A percentile compares a stretch with the other conserved stretches of the same genome.
Evolutionary conservation across 2,888 invertebrate genomes (phyloP).

Genomic region (Deilephila elpenor): DNA sequence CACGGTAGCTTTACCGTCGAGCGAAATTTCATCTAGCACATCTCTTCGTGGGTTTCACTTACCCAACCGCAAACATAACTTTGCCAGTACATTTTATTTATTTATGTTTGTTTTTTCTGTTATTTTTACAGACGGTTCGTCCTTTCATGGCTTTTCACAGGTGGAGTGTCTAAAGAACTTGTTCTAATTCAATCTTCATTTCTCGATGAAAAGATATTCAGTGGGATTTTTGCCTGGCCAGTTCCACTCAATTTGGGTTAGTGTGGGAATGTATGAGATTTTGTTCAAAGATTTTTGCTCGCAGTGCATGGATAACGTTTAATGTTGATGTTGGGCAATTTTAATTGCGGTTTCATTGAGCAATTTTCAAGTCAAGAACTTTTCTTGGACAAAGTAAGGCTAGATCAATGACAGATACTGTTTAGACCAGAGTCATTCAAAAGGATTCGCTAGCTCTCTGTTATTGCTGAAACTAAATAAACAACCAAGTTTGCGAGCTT

Average conservation of each 20-base stretch:
- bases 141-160: conserved; percentile 60
- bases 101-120: conserved; percentile 56
- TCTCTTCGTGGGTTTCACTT: background rate
- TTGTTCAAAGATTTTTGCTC: background rate
- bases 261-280: background rate
- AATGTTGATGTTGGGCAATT: background rate
- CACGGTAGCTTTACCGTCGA: conserved; percentile 11
- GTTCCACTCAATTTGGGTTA: conserved; percentile 9
- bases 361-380: no score
- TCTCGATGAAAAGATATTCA: conserved; percentile 38
- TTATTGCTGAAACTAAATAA: no score
- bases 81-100: conserved; percentile 45
- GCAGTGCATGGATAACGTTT: background rate
- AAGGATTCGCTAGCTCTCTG: no score
- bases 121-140: conserved; percentile 59
- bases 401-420: no score
- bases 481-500: no score
- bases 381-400: no score
- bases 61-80: conserved; percentile 28
- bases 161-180: conserved; percentile 49
- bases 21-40: conserved; percentile 1
- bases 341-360: no score
- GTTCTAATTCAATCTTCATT: conserved; percentile 54
- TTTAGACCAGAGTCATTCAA: no score
- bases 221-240: background rate